phyloP scores from a whole-genome alignment of 2,797 vertebrate species.

The Etheostoma perlongum region DNA sequence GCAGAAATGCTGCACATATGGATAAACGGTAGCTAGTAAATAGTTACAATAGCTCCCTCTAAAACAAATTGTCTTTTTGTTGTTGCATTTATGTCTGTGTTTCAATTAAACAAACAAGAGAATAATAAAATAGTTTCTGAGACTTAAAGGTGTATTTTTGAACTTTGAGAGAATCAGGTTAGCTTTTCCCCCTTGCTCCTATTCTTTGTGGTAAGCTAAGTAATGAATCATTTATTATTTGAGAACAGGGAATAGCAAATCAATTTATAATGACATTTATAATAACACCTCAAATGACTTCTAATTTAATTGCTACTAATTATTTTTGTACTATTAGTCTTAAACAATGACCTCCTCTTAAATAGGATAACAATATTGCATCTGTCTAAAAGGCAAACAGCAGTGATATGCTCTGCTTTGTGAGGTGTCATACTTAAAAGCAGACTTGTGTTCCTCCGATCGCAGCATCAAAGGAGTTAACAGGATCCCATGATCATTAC shows the following conservation, averaged over 20 bases:
- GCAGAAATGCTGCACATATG: background rate
- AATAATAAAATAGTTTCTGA: background rate
- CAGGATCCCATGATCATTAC: conserved; percentile 77
- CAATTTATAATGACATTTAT: background rate
- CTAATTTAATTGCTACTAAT: no score
- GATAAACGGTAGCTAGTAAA: background rate
- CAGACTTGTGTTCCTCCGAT: conserved; percentile 43
- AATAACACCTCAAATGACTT: no score
- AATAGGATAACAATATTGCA: background rate
- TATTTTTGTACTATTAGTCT: background rate
- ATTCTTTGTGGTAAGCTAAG: background rate
- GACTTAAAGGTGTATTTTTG: background rate
- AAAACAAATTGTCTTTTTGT: background rate
- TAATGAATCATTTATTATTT: background rate
- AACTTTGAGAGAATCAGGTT: background rate
- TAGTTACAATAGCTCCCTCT: no score
- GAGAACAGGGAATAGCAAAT: conserved; percentile 13
- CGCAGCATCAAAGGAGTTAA: conserved; percentile 72
- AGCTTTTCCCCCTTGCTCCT: background rate
- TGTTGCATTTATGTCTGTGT: no score
- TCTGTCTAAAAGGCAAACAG: conserved; percentile 3
- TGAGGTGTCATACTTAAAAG: conserved; percentile 59
- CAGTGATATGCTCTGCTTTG: conserved; percentile 31
- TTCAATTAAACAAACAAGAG: background rate
- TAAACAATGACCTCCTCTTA: background rate